Evolutionary conservation across 2,888 invertebrate species (phyloP).

Genomic region (Maniola hyperantus): DNA sequence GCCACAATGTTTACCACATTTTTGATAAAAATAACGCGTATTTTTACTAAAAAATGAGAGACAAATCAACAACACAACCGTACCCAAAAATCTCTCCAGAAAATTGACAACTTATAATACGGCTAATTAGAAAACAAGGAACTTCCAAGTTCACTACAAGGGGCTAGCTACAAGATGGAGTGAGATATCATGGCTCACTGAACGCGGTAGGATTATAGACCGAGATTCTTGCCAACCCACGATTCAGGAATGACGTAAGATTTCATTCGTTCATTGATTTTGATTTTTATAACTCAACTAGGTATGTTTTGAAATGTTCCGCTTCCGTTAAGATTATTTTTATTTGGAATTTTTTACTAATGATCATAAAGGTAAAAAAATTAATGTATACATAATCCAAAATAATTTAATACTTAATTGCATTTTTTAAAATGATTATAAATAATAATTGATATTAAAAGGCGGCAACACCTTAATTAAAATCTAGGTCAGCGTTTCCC

Average conservation of each 20-base stretch:
- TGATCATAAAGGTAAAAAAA: not conserved
- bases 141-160: not conserved
- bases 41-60: conserved; percentile 35
- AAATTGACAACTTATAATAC: conserved; percentile 46
- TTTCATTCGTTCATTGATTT: conserved; percentile 38
- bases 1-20: conserved; percentile 16
- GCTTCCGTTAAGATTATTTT: not conserved
- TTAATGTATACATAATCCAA: too few species aligned
- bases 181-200: conserved; percentile 41
- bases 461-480: not conserved
- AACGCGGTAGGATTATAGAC: conserved; percentile 50
- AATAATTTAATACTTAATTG: too few species aligned
- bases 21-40: not conserved
- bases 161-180: conserved; percentile 7
- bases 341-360: not conserved
- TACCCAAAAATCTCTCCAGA: conserved; percentile 55
- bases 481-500: not conserved
- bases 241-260: conserved; percentile 68
- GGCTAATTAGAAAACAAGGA: conserved; percentile 23
- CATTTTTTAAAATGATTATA: too few species aligned
- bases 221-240: conserved; percentile 63
- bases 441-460: too few species aligned
- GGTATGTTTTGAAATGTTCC: not conserved
- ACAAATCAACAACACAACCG: conserved; percentile 46
- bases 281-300: not conserved